Percentiles rank a stretch among this genome's conserved stretches.
Conservation (phyloP, 2,888 invertebrate species). For the Drosophila paramelanica region DNA sequence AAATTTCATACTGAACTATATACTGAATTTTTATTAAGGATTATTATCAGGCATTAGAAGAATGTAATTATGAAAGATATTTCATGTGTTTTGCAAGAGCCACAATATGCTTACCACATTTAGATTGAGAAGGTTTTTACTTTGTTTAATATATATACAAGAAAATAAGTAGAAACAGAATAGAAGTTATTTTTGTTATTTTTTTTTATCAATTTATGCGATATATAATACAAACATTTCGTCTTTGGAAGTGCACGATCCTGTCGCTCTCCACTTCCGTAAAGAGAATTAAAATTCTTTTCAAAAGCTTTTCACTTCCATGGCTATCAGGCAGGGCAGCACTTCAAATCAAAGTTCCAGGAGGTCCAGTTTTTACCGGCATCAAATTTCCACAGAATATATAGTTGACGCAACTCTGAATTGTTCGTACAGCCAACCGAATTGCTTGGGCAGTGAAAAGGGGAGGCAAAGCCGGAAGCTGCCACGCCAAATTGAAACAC, state of each 20-base stretch:
- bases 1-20: no score
- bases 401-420: conserved; percentile 13
- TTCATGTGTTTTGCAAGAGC: no score
- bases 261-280: no score
- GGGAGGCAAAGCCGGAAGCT: conserved; percentile 52
- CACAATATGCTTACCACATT: no score
- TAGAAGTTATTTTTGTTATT: no score
- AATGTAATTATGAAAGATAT: no score
- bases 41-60: no score
- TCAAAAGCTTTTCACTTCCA: conserved; percentile 40
- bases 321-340: conserved; percentile 6
- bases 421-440: conserved; percentile 44
- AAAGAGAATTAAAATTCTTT: conserved; percentile 14
- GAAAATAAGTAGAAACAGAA: no score
- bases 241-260: not conserved
- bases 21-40: no score
- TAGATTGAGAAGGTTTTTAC: no score
- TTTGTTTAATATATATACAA: no score
- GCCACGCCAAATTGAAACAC: conserved; percentile 65
- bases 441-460: conserved; percentile 40
- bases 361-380: conserved; percentile 14
- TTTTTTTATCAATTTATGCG: no score
- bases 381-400: conserved; percentile 48
- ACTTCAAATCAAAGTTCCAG: conserved; percentile 35
- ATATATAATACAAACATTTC: not conserved